A percentile compares a stretch with the other conserved stretches of the same genome.
Evolutionary conservation across 1,140 invertebrate species (phyloP).

Genomic region (Oedothorax gibbosus): DNA sequence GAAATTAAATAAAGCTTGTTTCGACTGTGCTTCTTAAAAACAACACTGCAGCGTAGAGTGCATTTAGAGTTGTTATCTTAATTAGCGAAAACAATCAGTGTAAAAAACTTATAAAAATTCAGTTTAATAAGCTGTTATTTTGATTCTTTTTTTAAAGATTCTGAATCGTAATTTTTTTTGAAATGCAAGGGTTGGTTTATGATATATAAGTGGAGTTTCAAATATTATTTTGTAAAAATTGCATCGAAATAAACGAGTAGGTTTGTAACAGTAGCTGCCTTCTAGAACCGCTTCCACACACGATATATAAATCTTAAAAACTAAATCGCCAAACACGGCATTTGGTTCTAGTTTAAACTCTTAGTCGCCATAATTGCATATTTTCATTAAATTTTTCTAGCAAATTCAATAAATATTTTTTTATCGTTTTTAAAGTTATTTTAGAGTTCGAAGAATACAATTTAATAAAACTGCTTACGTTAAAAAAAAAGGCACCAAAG

Average conservation of each 20-base stretch:
- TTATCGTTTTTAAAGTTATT: no score
- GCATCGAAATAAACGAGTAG: background rate
- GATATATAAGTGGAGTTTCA: background rate
- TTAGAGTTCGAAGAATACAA: no score
- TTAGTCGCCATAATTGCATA: no score
- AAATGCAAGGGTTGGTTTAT: background rate
- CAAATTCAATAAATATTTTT: no score
- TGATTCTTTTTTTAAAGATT: background rate
- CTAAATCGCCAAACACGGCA: no score
- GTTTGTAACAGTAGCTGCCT: no score
- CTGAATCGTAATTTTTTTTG: background rate
- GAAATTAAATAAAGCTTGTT: no score
- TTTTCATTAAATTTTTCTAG: no score
- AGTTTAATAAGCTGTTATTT: background rate
- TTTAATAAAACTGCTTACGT: no score
- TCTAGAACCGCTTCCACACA: no score
- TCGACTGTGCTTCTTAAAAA: background rate
- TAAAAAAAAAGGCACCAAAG: no score
- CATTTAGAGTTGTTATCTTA: background rate
- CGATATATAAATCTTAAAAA: background rate
- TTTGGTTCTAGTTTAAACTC: no score
- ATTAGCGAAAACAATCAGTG: background rate
- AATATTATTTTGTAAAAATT: constrained; percentile 5
- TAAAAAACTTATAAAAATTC: background rate
- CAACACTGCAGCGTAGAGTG: background rate